Base-by-base conservation (phyloP, 2,888 invertebrate genomes). In the Amaurobius ferox region DNA sequence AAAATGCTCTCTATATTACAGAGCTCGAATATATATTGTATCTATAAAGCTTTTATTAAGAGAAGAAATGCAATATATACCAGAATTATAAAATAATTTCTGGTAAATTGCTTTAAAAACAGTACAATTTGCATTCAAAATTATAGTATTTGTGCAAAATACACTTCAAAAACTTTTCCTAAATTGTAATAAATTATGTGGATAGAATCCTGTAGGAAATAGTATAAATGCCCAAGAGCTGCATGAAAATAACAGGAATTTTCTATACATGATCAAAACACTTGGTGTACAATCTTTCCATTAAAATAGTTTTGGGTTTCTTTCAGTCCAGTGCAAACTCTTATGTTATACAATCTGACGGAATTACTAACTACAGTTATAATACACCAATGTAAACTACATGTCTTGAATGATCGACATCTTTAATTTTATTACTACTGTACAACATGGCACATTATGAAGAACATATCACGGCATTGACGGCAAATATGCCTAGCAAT, bases 371-470 rank as follows among this genome's bases (percentile, higher is more conserved):
- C 55, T 35, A 55, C 55, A 72, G 16, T 61, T 48, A 61, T 55
- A 23, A 61, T 72, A 72, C 72, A 29, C 30, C 64, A 64, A 35
- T 23, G 67, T 39, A 67, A n/a, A 40, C 30, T 74, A 62, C 64
- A 39, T 19, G 39, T 9, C 55, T 0, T 64, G 6, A 29, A 5
- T 29, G 0, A n/a, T 35, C 39, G 6, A 40, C 40, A 28, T 35
- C 29, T 26, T 16, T 32, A 35, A 74, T 40, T 62, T 32, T 39
- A 16, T 23, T 11, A 40, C 62, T 64, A 74, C 74, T 64, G 30
- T 74, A 74, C 64, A 74, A 77, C 67, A 79, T 79, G 79, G 79
- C 79, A 79, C 79, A 79, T 79, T 19, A n/a, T 71, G 79, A 79
- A 79, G 79, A 79, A 79, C 71, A 44, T 68, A 61, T 79, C 79